Evolutionary conservation across 2,797 vertebrate species (phyloP).

Genomic region (Odontamblyopus rebecca): DNA sequence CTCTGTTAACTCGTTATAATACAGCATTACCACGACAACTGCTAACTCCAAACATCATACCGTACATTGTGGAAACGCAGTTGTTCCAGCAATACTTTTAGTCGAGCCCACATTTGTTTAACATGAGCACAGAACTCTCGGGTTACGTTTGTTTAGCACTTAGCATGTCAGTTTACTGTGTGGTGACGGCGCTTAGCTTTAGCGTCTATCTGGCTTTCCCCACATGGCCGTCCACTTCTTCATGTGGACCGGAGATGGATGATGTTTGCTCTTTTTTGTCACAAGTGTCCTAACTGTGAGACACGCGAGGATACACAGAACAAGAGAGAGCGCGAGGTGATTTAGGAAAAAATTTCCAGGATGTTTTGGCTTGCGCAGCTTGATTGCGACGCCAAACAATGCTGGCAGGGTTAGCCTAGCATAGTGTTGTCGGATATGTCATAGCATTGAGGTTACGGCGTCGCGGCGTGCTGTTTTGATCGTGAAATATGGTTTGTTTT

Average conservation of each 20-base stretch:
- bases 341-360: constrained; percentile 25
- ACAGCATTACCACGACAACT: no score
- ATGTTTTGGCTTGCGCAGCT: constrained; percentile 13
- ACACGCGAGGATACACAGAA: constrained; percentile 60
- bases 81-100: no score
- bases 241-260: constrained; percentile 59
- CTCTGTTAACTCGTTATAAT: no score
- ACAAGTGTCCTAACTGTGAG: constrained; percentile 50
- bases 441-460: constrained; percentile 12
- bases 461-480: constrained; percentile 27
- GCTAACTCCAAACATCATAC: no score
- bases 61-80: no score
- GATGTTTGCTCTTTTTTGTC: constrained; percentile 68
- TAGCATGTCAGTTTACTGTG: constrained; percentile 58
- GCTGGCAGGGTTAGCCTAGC: constrained; percentile 12
- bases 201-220: constrained; percentile 34
- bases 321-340: constrained; percentile 24
- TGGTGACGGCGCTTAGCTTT: constrained; percentile 40
- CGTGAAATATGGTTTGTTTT: constrained; percentile 31
- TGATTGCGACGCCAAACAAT: constrained; percentile 32
- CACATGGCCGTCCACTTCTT: constrained; percentile 49
- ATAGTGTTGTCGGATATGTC: constrained; percentile 21
- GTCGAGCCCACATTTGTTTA: constrained; percentile 48
- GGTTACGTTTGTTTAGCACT: constrained; percentile 64
- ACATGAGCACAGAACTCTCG: constrained; percentile 43